A percentile compares a stretch with the other conserved stretches of the same genome.
Evolutionary conservation across 2,797 vertebrate genomes (phyloP).

Genomic region (Arnoldichthys spilopterus): DNA sequence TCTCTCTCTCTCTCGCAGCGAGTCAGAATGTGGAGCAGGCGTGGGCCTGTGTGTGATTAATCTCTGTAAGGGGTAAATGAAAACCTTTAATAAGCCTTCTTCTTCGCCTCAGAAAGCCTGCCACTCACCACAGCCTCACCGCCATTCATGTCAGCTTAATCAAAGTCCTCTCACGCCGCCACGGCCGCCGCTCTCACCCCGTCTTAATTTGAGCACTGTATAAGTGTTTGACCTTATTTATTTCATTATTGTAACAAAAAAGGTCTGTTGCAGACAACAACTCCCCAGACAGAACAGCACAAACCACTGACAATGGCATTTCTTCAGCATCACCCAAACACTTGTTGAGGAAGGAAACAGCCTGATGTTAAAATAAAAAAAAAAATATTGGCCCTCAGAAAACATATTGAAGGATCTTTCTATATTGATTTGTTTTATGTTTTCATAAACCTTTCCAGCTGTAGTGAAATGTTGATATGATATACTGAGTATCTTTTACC

Average conservation of each 20-base stretch:
- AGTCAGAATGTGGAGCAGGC: slow-evolving; percentile 2
- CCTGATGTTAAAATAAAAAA: no score
- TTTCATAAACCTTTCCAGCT: no score
- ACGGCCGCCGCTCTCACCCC: not conserved
- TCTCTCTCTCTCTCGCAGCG: slow-evolving; percentile 48
- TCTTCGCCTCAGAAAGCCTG: slow-evolving; percentile 56
- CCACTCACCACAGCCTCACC: slow-evolving; percentile 33
- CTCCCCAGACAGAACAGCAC: not conserved
- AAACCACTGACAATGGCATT: not conserved
- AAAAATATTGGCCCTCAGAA: no score
- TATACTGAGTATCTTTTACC: no score
- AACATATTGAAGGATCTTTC: no score
- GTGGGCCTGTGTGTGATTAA: slow-evolving; percentile 73
- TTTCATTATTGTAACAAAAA: not conserved
- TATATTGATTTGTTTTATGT: no score
- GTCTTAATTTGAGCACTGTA: slow-evolving; percentile 36
- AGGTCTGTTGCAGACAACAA: not conserved
- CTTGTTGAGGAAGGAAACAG: not conserved
- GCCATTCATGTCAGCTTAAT: slow-evolving; percentile 41
- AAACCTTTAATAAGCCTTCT: slow-evolving; percentile 77
- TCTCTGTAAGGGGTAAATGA: slow-evolving; percentile 78
- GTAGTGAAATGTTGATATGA: no score
- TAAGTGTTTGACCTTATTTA: not conserved
- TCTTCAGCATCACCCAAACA: not conserved
- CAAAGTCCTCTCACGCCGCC: slow-evolving; percentile 23